A percentile compares a stretch with the other conserved stretches of the same genome.
Evolutionary conservation across 2,113 vertebrate species (phyloP).

Genomic region (Acanthisitta chloris): DNA sequence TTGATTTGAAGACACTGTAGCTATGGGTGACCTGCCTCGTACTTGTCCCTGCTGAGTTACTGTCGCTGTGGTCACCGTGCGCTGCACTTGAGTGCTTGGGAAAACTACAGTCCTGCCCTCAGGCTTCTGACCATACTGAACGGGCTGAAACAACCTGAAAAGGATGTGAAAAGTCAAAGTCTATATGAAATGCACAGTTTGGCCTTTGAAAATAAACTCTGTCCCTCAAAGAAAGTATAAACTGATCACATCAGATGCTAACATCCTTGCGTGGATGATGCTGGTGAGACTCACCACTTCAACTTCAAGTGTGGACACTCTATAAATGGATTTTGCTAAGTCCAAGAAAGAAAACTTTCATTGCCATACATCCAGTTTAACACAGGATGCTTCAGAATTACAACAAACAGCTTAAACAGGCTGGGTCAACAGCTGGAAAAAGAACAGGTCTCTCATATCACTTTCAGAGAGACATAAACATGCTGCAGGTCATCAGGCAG

Average conservation of each 20-base stretch:
- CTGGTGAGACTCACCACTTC: background rate
- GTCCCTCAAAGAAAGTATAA: fast-evolving
- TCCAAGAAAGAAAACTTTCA: background rate
- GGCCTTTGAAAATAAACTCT: background rate
- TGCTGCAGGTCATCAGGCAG: background rate
- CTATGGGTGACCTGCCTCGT: conserved; percentile 82
- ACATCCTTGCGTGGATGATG: background rate
- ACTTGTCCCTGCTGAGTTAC: conserved; percentile 74
- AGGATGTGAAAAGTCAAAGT: background rate
- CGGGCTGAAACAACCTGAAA: conserved; percentile 86
- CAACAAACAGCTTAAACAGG: background rate
- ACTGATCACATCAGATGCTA: background rate
- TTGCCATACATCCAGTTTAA: background rate
- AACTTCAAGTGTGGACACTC: background rate
- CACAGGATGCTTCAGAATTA: background rate
- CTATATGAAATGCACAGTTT: background rate
- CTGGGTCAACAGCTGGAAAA: background rate
- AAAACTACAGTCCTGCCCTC: conserved; percentile 84
- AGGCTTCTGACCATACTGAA: conserved; percentile 90
- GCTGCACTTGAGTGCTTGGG: conserved; percentile 74
- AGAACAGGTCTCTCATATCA: background rate
- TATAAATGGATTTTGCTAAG: background rate
- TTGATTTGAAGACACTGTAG: conserved; percentile 77
- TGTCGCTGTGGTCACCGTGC: conserved; percentile 63
- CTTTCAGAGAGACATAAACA: background rate